Percentiles rank a stretch among this genome's conserved stretches.
Evolutionary conservation across 2,113 vertebrate species (phyloP).

Genomic region (Shinisaurus crocodilurus): DNA sequence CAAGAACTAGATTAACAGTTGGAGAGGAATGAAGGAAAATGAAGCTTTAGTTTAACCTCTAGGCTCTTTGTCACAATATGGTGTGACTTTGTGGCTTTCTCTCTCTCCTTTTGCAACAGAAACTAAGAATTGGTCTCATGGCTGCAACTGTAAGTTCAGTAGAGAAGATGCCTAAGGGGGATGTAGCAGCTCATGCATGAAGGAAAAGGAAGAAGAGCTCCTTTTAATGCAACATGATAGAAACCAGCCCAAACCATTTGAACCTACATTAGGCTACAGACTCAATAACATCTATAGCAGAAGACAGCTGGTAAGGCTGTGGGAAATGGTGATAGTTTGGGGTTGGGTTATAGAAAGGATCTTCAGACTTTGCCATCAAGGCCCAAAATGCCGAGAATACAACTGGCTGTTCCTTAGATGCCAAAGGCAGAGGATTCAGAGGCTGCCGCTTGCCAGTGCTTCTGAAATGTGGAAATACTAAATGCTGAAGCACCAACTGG

Average conservation of each 20-base stretch:
- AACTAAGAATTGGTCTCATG: not conserved
- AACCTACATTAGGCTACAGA: accelerated
- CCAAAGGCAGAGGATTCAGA: not conserved
- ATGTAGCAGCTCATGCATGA: not conserved
- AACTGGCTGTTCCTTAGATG: not conserved
- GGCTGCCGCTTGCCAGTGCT: not conserved
- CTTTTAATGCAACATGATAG: not conserved
- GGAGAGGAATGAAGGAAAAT: conserved; percentile 28
- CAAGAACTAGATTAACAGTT: conserved; percentile 55
- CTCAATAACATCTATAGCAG: accelerated
- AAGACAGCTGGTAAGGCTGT: not conserved
- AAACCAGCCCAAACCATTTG: not conserved
- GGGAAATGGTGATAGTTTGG: not conserved
- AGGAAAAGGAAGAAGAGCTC: not conserved
- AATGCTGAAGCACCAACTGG: not conserved
- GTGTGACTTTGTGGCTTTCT: not conserved
- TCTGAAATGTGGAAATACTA: not conserved
- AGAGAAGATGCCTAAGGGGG: not conserved
- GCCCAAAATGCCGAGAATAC: not conserved
- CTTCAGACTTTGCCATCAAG: not conserved
- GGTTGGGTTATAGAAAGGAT: not conserved
- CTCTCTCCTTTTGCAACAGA: not conserved
- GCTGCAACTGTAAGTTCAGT: not conserved
- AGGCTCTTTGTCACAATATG: conserved; percentile 6
- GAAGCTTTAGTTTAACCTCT: conserved; percentile 29